phyloP scores from a whole-genome alignment of 2,888 invertebrate genomes.

The Lobophora halterata region DNA sequence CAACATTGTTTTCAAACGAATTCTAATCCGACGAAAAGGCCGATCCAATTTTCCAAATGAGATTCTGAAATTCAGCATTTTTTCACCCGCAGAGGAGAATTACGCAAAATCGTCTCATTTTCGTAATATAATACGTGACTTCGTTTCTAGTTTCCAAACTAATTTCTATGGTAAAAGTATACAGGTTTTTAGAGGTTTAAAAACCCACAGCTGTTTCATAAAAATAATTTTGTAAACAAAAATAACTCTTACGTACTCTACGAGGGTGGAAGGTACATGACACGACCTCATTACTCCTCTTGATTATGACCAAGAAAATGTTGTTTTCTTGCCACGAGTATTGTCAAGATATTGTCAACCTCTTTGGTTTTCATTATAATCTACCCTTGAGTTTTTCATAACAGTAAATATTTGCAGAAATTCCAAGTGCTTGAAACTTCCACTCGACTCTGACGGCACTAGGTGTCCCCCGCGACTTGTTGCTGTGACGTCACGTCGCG shows the following conservation, averaged over 20 bases:
- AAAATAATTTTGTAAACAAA: no score
- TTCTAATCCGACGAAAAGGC: constrained; percentile 26
- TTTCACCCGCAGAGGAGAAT: constrained; percentile 25
- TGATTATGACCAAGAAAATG: no score
- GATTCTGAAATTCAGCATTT: constrained; percentile 30
- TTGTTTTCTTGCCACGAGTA: no score
- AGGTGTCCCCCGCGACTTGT: constrained; percentile 17
- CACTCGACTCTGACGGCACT: no score
- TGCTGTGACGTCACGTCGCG: constrained; percentile 15
- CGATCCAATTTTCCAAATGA: constrained; percentile 33
- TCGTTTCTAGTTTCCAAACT: constrained; percentile 39
- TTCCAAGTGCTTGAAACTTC: no score
- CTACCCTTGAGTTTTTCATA: no score
- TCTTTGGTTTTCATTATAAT: no score
- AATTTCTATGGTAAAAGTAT: constrained; percentile 33
- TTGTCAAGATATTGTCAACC: no score
- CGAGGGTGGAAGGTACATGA: no score
- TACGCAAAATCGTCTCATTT: constrained; percentile 35
- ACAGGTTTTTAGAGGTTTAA: constrained; percentile 2
- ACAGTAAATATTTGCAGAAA: no score
- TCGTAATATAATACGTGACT: constrained; percentile 53
- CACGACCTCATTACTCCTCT: no score
- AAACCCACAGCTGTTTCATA: neutral
- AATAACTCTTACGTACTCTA: no score
- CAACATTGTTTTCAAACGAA: constrained; percentile 30